Evolutionary conservation across 2,797 vertebrate genomes (phyloP), one percentile per base, ranked within the genome.

Genomic region (Intellagama lesueurii): DNA sequence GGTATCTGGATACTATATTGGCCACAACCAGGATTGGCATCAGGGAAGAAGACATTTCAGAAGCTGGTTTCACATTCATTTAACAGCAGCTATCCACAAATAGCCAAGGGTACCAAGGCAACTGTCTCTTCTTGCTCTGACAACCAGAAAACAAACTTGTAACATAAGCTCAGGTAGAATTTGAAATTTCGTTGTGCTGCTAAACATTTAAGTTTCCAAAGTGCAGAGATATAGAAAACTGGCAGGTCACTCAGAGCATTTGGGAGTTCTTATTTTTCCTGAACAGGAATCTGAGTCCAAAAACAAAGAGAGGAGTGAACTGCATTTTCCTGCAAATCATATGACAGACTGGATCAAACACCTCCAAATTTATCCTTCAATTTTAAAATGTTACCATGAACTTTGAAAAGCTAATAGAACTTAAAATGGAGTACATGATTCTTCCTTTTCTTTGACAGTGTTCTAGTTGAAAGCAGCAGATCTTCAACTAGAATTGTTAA

Each of bases 171-270:
- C 49, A 78, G 17, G 35, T 22, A 87, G 69, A 30, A 32, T 87
- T 40, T 56, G 30, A 73, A 30, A 26, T 44, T 40, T 40, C 40
- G 40, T 81, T 72, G 32, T n/a, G 49, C 49, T 81, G 28, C 70
- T 81, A 70, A 80, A 70, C 66, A 87, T 80, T 52, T 19, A 24
- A 72, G 47, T 81, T 73, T 69, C 44, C 73, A 73, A 81, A 30
- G 52, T 60, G 52, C 56, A 28, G 49, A 56, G 52, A 73, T 12
- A 81, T 24, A 64, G 69, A 32, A 81, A 87, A 16, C 6, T 64
- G 24, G 56, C 35, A 64, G 16, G 28, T 66, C 52, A 82, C 11
- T 81, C 49, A 47, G 49, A 32, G 30, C n/a, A 19, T 87, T 52
- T 24, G 70, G 5, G n/a, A n/a, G 35, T 4, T 87, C 40, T 87